Evolutionary conservation across 2,113 vertebrate species (phyloP), one percentile per base, ranked within the genome.

Genomic region (Albula goreensis): DNA sequence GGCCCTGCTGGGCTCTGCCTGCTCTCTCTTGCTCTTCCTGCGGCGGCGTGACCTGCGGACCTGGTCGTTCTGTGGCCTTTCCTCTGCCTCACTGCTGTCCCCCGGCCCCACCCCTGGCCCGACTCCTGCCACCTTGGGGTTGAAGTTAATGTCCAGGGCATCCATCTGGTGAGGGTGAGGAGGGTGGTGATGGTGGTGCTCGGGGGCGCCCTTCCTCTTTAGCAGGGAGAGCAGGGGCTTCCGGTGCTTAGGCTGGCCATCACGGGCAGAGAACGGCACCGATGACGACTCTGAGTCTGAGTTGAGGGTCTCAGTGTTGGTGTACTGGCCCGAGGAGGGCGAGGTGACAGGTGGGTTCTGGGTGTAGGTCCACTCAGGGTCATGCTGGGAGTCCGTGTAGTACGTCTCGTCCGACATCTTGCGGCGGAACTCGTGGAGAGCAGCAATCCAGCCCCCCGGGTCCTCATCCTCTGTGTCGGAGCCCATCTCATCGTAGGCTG

Each of bases 61-160:
- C 0, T 92, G 89, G 12, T 95, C 89, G 0, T 85, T 94, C 60
- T 91, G 93, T 49, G 88, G 87, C 31, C 31, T 41, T 82, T 97
- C 97, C 86, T 98, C 98, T 0, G 95, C 94, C 85, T 97, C 97
- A 0, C 98, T 99, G 94, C 97, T 99, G 92, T 99, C 98, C 0
- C 90, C 95, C 17, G 92, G 94, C 84, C 95, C 94, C 6, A n/a
- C 70, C n/a, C 70, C 60, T 41, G 93, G 83, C 10, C 86, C 90
- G 51, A 93, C 31, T 41, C 31, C 93, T 41, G 92, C 91, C 70
- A 96, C 89, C 92, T 96, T 97, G 10, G 96, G 97, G 90, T 99
- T 99, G 90, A 98, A 98, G 92, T 99, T 99, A 80, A 99, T 95
- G 50, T 99, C 98, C 89, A 99, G 92, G 1, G 96, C 91, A 56